Percentiles rank a stretch among this genome's conserved stretches.
These are phyloP conservation scores for Caenorhabditis wallacei DNA, from an alignment of 2,888 invertebrate genomes.

Conservation along the genomic window DNA sequence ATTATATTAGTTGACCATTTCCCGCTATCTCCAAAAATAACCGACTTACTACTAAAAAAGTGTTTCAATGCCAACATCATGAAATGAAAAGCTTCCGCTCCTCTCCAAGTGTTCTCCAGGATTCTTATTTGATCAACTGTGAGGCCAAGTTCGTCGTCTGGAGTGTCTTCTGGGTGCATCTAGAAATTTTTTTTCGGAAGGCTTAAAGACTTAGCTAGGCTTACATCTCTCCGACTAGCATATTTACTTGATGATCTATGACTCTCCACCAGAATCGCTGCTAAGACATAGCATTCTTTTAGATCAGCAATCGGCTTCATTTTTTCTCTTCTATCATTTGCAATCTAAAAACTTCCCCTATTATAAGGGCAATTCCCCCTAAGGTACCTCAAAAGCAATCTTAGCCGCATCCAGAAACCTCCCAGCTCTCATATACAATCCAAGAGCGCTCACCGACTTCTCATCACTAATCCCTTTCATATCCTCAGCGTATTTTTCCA, in stretches of 20 bases:
- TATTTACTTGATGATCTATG: slow-evolving; percentile 83
- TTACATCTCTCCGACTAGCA: background rate
- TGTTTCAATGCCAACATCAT: slow-evolving; percentile 90
- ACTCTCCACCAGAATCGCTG: slow-evolving; percentile 91
- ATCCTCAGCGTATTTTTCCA: slow-evolving; percentile 90
- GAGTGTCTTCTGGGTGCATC: slow-evolving; percentile 82
- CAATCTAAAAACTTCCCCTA: slow-evolving; percentile 86
- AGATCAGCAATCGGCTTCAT: slow-evolving; percentile 88
- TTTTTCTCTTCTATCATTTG: slow-evolving; percentile 89
- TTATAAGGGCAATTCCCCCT: slow-evolving; percentile 5
- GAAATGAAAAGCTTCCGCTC: slow-evolving; percentile 87
- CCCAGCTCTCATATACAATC: slow-evolving; percentile 91
- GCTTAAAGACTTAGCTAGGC: background rate
- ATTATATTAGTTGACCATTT: no score
- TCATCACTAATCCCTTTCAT: slow-evolving; percentile 85
- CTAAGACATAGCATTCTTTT: slow-evolving; percentile 94
- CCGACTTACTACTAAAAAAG: slow-evolving; percentile 25
- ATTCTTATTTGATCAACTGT: slow-evolving; percentile 85
- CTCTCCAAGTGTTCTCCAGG: slow-evolving; percentile 90
- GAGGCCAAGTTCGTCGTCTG: slow-evolving; percentile 82
- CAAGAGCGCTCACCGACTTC: slow-evolving; percentile 90
- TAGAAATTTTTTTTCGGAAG: slow-evolving; percentile 61
- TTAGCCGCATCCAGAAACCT: slow-evolving; percentile 91
- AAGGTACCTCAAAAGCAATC: slow-evolving; percentile 85
- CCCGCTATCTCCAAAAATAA: no score